Percentiles rank a stretch among this genome's conserved stretches.
phyloP scores from a whole-genome alignment of 2,888 invertebrate species.

The Capitulum mitella region DNA sequence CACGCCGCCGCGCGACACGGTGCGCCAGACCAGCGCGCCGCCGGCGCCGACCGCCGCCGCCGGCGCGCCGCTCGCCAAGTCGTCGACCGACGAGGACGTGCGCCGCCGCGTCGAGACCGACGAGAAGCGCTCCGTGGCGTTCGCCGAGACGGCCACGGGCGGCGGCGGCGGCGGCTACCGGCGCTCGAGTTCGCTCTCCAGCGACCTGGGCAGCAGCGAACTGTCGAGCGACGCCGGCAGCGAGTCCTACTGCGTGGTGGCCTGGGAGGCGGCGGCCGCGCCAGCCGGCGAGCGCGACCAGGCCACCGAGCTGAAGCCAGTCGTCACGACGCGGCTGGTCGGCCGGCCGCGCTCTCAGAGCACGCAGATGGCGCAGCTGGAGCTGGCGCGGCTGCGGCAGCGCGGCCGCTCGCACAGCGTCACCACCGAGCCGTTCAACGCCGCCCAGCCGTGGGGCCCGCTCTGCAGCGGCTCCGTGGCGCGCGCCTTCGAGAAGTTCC shows the following conservation, averaged over 20 bases:
- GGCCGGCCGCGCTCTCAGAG: not conserved
- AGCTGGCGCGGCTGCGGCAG: not conserved
- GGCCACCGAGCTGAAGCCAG: not conserved
- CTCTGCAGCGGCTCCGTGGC: not conserved
- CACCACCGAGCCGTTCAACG: not conserved
- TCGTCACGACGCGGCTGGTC: not conserved
- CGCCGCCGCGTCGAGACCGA: not conserved
- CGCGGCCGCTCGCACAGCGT: not conserved
- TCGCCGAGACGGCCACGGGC: not conserved
- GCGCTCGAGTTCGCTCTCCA: not conserved
- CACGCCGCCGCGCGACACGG: not conserved
- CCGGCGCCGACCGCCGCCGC: constrained; percentile 27
- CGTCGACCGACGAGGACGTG: not conserved
- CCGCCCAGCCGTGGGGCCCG: not conserved
- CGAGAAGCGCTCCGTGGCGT: not conserved
- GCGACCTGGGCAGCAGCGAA: not conserved
- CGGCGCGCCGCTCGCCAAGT: not conserved
- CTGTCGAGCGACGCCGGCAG: not conserved
- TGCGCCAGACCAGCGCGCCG: constrained; percentile 27
- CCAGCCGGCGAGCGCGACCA: not conserved
- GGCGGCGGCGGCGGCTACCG: not conserved
- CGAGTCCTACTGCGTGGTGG: not conserved
- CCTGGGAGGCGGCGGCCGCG: not conserved
- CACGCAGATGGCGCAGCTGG: not conserved
- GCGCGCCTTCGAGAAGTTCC: not conserved